Percentiles rank a stretch among this genome's conserved stretches.
Evolutionary conservation across 2,797 vertebrate genomes (phyloP).

Genomic region (Amphiprion clarkii): DNA sequence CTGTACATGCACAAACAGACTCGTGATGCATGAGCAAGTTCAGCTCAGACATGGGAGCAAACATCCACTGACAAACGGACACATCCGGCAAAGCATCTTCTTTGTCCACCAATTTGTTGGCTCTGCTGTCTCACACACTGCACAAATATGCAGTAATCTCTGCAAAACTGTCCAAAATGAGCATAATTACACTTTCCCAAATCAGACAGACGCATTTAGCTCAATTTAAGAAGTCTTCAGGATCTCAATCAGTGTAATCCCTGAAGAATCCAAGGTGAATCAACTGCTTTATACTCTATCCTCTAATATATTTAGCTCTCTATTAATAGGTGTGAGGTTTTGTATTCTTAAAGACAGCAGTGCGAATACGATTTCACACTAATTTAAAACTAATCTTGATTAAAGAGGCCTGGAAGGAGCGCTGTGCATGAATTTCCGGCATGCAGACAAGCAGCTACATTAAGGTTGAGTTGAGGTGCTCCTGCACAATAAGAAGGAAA

Average conservation of each 20-base stretch:
- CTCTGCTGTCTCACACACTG: constrained; percentile 14
- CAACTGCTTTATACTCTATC: neutral
- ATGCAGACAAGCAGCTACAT: constrained; percentile 35
- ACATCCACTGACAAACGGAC: constrained; percentile 49
- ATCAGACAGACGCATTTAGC: constrained; percentile 35
- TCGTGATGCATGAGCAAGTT: constrained; percentile 37
- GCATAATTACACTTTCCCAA: constrained; percentile 10
- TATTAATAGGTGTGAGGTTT: constrained; percentile 10
- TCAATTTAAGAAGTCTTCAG: constrained; percentile 16
- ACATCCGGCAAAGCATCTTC: constrained; percentile 43
- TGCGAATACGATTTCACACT: constrained; percentile 19
- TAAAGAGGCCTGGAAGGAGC: constrained; percentile 23
- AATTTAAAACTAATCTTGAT: constrained; percentile 17
- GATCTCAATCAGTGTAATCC: constrained; percentile 5
- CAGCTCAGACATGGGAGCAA: constrained; percentile 44
- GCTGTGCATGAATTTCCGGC: constrained; percentile 16
- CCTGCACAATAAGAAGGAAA: neutral
- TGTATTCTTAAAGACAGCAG: constrained; percentile 12
- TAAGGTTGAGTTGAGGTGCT: neutral
- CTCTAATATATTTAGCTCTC: constrained; percentile 12
- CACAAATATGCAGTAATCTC: constrained; percentile 19
- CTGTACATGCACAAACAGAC: constrained; percentile 52
- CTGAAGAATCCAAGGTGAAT: constrained; percentile 8
- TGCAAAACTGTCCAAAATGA: constrained; percentile 35
- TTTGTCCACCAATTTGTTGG: constrained; percentile 30